phyloP scores from a whole-genome alignment of 2,888 invertebrate genomes.

The Cyrtodaria siliqua region DNA sequence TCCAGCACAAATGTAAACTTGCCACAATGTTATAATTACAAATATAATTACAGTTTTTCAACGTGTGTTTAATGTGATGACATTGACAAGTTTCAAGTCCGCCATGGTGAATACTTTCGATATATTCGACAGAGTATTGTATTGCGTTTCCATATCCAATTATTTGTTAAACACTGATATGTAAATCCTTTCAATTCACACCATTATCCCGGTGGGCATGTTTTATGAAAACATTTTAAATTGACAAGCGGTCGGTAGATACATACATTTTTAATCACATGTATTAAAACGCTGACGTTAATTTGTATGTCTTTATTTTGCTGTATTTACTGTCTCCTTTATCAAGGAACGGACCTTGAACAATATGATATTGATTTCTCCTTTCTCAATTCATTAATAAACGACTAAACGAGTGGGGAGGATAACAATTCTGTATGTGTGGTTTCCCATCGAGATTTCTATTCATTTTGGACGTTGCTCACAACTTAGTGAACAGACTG shows the following conservation, averaged over 20 bases:
- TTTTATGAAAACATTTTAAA: slow-evolving; percentile 12
- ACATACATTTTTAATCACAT: slow-evolving; percentile 20
- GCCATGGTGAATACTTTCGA: too few species aligned
- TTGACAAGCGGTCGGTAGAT: slow-evolving; percentile 5
- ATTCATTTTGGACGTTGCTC: too few species aligned
- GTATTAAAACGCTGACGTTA: slow-evolving; percentile 13
- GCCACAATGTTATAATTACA: too few species aligned
- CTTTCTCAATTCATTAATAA: not conserved
- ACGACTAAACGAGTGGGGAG: too few species aligned
- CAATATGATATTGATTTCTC: slow-evolving; percentile 24
- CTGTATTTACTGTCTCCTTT: not conserved
- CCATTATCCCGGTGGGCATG: slow-evolving; percentile 4
- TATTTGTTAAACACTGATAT: not conserved
- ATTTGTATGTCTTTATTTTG: slow-evolving; percentile 31
- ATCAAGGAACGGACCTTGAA: slow-evolving; percentile 1
- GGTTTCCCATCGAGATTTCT: too few species aligned
- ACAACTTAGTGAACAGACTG: too few species aligned
- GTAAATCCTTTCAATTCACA: not conserved
- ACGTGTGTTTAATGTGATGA: too few species aligned
- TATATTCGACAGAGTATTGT: slow-evolving; percentile 14
- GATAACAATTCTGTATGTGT: too few species aligned
- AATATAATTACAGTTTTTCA: too few species aligned
- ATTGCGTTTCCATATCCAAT: slow-evolving; percentile 15
- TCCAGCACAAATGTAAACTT: too few species aligned
- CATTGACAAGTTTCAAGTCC: too few species aligned